Percentiles rank a stretch among this genome's conserved stretches.
These are phyloP conservation scores for Drosophila lutescens DNA, from an alignment of 2,888 invertebrate species.

Conservation along the genomic window DNA sequence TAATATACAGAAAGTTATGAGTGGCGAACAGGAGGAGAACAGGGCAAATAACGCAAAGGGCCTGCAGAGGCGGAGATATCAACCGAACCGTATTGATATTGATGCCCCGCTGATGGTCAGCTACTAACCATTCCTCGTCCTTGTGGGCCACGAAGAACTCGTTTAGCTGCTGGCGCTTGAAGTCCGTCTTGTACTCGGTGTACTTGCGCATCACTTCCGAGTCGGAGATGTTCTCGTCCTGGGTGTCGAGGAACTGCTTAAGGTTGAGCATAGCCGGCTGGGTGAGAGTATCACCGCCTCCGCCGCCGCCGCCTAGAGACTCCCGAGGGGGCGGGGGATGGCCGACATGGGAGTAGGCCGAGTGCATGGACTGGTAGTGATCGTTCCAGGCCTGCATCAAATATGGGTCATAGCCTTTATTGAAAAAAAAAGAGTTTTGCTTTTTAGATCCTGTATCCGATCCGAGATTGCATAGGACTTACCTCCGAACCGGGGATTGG, in stretches of 20 bases:
- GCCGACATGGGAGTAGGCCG: conserved; percentile 69
- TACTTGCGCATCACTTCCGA: conserved; percentile 98
- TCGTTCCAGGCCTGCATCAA: conserved; percentile 84
- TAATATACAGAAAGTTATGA: conserved; percentile 75
- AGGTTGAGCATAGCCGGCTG: conserved; percentile 98
- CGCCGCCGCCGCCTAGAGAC: conserved; percentile 33
- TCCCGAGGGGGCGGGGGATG: conserved; percentile 71
- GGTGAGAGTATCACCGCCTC: conserved; percentile 86
- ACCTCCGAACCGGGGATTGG: conserved; percentile 85
- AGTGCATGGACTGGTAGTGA: conserved; percentile 83
- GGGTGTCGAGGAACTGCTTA: conserved; percentile 97
- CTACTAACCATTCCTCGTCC: conserved; percentile 99
- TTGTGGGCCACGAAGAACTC: conserved; percentile 99
- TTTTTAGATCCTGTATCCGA: neutral
- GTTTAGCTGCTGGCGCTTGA: conserved; percentile 97
- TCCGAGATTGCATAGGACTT: conserved; percentile 30
- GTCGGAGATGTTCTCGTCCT: conserved; percentile 98
- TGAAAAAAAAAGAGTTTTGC: too few relatives aligned
- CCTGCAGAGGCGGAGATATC: conserved; percentile 14
- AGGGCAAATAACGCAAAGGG: conserved; percentile 30
- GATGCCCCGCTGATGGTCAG: conserved; percentile 2
- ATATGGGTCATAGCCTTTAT: conserved; percentile 82
- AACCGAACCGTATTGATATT: conserved; percentile 21
- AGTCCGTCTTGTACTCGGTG: conserved; percentile 99
- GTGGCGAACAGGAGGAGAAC: conserved; percentile 17